Base-by-base conservation (phyloP, 2,888 invertebrate species). In the Cheilosia scutellata region DNA sequence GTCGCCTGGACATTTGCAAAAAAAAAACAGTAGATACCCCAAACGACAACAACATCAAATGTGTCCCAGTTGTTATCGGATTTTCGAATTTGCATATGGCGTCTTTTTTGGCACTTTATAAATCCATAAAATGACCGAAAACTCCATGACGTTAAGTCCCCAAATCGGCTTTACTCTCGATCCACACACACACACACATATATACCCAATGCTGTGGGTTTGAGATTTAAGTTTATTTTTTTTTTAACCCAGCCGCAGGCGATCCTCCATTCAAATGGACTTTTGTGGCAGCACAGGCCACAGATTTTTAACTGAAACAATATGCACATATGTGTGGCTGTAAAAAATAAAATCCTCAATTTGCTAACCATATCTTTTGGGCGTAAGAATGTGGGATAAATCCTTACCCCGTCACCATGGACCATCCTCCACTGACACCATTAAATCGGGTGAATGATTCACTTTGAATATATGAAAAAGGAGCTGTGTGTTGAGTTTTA, bases 81-180 rank as follows among this genome's bases (percentile, higher is more conserved):
- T 86, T 82, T 74, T 63, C 72, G 58, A 86, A 86, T 86, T 82
- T 86, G 77, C 86, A 86, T 86, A 86, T 82, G 86, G 86, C 72
- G 86, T 86, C 86, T 77, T 72, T 77, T 82, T 86, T 86, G 82
- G 87, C 87, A 87, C 87, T 87, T 87, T 87, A 87, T 87, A 87
- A 87, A 82, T 87, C 87, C 87, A 87, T 82, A 87, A 87, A 87
- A 87, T 87, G 87, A 87, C 87, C 87, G 87, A 87, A 74, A 87
- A 87, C 87, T 87, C 87, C 87, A 87, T 87, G 87, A 87, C 82
- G 87, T 78, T 82, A 82, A 87, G 78, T 71, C 87, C 74, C 78
- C 82, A 87, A 87, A 87, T 87, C 87, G 82, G 87, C 82, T 87
- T 87, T 87, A 70, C 82, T 60, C 74, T 60, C 74, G 68, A 72